These are phyloP conservation scores for Eufriesea mexicana DNA, from an alignment of 1,140 invertebrate genomes.

Conservation along the genomic window DNA sequence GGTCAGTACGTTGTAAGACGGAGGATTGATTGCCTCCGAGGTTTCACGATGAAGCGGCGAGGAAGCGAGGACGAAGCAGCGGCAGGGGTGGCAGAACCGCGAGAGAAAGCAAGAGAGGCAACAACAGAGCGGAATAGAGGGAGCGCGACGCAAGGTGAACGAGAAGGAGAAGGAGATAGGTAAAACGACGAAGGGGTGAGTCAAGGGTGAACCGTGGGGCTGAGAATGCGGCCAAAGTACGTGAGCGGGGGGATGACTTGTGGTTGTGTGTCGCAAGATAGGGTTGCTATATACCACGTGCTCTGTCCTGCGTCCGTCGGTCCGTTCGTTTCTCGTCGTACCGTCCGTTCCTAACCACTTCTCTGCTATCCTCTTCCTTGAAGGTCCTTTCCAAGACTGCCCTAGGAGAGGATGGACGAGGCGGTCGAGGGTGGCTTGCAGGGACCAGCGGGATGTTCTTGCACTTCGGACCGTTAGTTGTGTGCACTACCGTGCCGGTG, in stretches of 20 bases:
- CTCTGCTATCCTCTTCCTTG: conserved; percentile 71
- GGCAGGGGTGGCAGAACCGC: conserved; percentile 43
- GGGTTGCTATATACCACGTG: conserved; percentile 68
- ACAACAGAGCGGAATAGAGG: conserved; percentile 30
- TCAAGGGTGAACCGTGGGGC: conserved; percentile 66
- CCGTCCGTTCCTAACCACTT: conserved; percentile 66
- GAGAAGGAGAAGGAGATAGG: conserved; percentile 70
- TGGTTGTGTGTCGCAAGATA: conserved; percentile 80
- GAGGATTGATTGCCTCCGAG: conserved; percentile 81
- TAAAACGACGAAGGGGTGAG: conserved; percentile 58
- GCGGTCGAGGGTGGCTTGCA: conserved; percentile 64
- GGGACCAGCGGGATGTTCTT: conserved; percentile 75
- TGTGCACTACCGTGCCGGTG: conserved; percentile 54
- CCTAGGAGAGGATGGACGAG: conserved; percentile 64
- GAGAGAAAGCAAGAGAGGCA: conserved; percentile 21
- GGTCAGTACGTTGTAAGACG: conserved; percentile 81
- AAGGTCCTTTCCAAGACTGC: conserved; percentile 71
- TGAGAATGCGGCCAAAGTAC: conserved; percentile 66
- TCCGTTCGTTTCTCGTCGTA: conserved; percentile 71
- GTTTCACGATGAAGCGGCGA: conserved; percentile 68
- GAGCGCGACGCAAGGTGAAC: conserved; percentile 62
- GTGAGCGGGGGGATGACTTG: conserved; percentile 76
- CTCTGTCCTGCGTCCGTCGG: conserved; percentile 70
- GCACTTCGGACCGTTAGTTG: conserved; percentile 67
- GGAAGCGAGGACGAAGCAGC: conserved; percentile 41